Evolutionary conservation across 1,140 invertebrate genomes (phyloP), one percentile per base, ranked within the genome.

Genomic region (Drosophila sp.): DNA sequence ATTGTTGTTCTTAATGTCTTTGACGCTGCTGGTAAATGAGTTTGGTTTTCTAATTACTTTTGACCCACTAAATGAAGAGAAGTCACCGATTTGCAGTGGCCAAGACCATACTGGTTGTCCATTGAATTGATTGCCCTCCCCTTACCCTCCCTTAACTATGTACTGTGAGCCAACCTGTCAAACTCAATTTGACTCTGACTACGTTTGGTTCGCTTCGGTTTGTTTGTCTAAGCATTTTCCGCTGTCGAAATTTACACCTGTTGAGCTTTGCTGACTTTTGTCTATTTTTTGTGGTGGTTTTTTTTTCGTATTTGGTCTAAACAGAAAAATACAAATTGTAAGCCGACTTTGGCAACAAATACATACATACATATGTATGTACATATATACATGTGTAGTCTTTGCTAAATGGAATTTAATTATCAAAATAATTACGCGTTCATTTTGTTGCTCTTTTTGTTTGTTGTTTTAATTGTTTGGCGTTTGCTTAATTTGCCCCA

Each of bases 361-460:
- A 17, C 17, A 17, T 17, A 17, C 17, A 17, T 17, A 17, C 17
- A 17, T 17, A 17, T 17, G 17, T 17, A 17, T 17, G 17, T 17
- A 17, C 0, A 17, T 17, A 0, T 17, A 55, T 69, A 54, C 67
- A 62, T 56, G 80, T 57, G 55, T 69, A 69, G 78, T 71, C 78
- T 78, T 70, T 65, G 79, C 85, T 87, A 86, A 86, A 86, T 76
- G 83, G 83, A 86, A 83, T 86, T 87, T 86, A 86, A 86, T 86
- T 86, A 86, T 76, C 44, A 87, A 86, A 79, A 86, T 86, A 86
- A 86, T 86, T 86, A 87, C 76, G 77, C 83, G 82, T 83, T 86
- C 83, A 86, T 86, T 87, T 62, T 82, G 75, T 79, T 79, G 68
- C 63, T 58, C 7, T 82, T 87, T 82, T 47, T 47, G 4, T 47